Conservation (phyloP, 30 jellyfish, hydroid and myxozoan species). For the Chironex yamaguchii region DNA sequence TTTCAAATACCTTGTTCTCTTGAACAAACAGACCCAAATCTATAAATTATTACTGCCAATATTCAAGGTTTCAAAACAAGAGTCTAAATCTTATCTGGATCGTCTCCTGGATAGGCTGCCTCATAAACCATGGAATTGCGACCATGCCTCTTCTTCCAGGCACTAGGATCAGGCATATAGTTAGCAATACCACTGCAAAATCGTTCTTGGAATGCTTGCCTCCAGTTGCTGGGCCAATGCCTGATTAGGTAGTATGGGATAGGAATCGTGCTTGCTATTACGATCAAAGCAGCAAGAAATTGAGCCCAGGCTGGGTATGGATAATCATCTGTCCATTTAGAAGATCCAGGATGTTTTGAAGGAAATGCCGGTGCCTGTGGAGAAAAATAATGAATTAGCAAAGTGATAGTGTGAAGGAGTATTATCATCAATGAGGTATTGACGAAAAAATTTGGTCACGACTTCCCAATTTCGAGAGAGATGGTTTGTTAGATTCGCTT, state of each 20-base stretch:
- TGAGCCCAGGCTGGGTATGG: slow-evolving; percentile 90
- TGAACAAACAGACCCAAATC: too few species aligned
- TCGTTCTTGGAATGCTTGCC: slow-evolving; percentile 66
- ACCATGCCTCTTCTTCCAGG: slow-evolving; percentile 61
- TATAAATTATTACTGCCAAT: too few species aligned
- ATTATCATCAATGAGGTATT: too few species aligned
- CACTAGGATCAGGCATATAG: slow-evolving; percentile 92
- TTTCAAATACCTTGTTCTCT: too few species aligned
- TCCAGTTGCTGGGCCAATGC: slow-evolving; percentile 88
- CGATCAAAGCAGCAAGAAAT: slow-evolving; percentile 73
- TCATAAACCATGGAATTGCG: slow-evolving; percentile 66
- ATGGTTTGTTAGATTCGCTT: too few species aligned
- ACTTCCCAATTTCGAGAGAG: too few species aligned
- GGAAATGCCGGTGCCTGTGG: slow-evolving; percentile 56
- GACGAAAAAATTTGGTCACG: too few species aligned
- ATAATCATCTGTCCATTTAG: slow-evolving; percentile 70
- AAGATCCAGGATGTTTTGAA: slow-evolving; percentile 67
- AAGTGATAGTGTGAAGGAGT: too few species aligned
- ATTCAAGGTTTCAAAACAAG: too few species aligned
- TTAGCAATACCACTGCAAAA: slow-evolving; percentile 87
- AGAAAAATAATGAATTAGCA: too few species aligned
- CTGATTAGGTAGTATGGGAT: slow-evolving; percentile 75
- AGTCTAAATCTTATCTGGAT: neutral
- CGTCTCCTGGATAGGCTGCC: slow-evolving; percentile 65
- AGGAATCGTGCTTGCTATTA: slow-evolving; percentile 78